Conservation (phyloP, 64 coral and sea anemone species). For the Trachythela sp. region DNA sequence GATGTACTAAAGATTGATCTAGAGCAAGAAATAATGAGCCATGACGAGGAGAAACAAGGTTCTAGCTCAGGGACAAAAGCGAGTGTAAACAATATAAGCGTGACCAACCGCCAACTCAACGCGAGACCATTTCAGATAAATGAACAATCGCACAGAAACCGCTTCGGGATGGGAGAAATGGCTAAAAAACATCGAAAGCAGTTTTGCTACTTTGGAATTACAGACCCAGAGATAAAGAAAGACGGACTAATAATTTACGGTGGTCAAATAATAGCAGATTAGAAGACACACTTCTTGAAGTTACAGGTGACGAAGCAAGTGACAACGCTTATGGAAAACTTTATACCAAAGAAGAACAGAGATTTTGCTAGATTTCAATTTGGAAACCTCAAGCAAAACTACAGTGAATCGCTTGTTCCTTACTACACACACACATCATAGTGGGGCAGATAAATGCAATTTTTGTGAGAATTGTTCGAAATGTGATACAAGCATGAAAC, state of each 20-base stretch:
- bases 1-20: too few relatives aligned
- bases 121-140: slow-evolving; percentile 26
- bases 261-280: too few relatives aligned
- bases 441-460: too few relatives aligned
- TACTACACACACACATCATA: not conserved
- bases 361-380: too few relatives aligned
- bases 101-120: slow-evolving; percentile 32
- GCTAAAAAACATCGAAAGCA: not conserved
- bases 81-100: not conserved
- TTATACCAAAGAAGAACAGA: slow-evolving; percentile 6
- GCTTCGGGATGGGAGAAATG: slow-evolving; percentile 2
- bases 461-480: too few relatives aligned
- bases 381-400: not conserved
- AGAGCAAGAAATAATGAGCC: too few relatives aligned
- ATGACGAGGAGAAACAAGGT: not conserved
- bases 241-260: too few relatives aligned
- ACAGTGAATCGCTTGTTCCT: not conserved
- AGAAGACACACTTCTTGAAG: not conserved
- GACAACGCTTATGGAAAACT: not conserved
- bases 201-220: not conserved
- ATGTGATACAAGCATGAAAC: too few relatives aligned
- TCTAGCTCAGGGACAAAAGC: not conserved
- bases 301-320: not conserved
- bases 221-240: too few relatives aligned
- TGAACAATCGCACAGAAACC: slow-evolving; percentile 12